Evolutionary conservation across 2,113 vertebrate genomes (phyloP), one percentile per base, ranked within the genome.

Genomic region (Cynoglossus semilaevis): DNA sequence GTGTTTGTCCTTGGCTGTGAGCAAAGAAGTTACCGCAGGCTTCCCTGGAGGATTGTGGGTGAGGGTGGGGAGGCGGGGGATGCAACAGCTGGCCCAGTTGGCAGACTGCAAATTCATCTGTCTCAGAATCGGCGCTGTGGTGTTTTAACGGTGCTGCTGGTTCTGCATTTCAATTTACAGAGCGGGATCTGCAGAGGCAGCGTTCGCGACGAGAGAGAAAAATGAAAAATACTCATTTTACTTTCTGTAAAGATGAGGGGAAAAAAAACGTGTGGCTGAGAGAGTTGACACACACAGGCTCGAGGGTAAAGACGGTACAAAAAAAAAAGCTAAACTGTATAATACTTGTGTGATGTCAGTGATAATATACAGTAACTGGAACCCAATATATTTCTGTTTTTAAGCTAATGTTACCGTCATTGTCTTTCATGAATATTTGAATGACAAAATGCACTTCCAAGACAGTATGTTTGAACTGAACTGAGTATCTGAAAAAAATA

Each of bases 41-140:
- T 77, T 84, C 81, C 84, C 84, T 72, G 63, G 70, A 70, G 82
- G 78, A 61, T 51, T 77, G 40, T 34, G 35, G 19, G 57, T 59
- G 8, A 5, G 22, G 6, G 18, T 36, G 65, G 45, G 54, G 13
- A 29, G 22, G 22, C 6, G 22, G 46, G 17, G 60, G 68, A 67
- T 54, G 72, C 52, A 83, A 85, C 87, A 91, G 83, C 84, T 89
- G 87, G 82, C 71, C 63, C 35, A 45, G 59, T 59, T 80, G 80
- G 85, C 80, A 83, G 72, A 81, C 67, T 75, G 82, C 75, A 76
- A 84, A 79, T 83, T 85, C 76, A 77, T 86, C 81, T 76, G 80
- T 75, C 79, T 82, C 69, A 70, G 82, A 46, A 61, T 65, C 44
- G 58, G 72, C 77, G 77, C 75, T 16, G 69, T 82, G 79, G 79